phyloP scores from a whole-genome alignment of 2,797 vertebrate species.

The Sebastes reedi region DNA sequence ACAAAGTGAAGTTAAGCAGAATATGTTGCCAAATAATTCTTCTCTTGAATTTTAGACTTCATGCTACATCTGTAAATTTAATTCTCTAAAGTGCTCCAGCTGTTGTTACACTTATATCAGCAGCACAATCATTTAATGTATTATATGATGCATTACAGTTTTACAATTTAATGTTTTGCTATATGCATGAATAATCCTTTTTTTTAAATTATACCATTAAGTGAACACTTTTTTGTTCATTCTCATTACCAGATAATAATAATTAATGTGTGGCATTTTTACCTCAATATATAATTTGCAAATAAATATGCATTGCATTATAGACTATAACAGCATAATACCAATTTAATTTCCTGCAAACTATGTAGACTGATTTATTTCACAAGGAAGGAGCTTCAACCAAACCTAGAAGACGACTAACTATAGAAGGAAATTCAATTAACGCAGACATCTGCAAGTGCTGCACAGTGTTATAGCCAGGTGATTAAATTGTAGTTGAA shows the following conservation, averaged over 20 bases:
- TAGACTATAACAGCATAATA: neutral
- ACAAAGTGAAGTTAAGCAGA: constrained; percentile 10
- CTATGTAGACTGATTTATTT: constrained; percentile 22
- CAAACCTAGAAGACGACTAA: neutral
- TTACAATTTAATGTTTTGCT: neutral
- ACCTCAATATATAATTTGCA: neutral
- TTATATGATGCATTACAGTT: neutral
- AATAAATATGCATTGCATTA: neutral
- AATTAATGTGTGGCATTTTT: neutral
- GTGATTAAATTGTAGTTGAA: neutral
- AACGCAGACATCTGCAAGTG: constrained; percentile 14
- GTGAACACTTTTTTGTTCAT: neutral
- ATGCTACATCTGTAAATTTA: neutral
- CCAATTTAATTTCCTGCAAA: constrained; percentile 24
- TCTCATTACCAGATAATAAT: neutral
- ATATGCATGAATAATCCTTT: neutral
- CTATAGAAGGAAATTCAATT: constrained; percentile 8
- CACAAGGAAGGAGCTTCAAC: neutral
- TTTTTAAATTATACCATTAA: neutral
- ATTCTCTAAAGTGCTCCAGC: neutral
- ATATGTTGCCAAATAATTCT: neutral
- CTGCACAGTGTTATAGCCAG: neutral
- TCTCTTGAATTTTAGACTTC: neutral
- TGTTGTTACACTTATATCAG: neutral
- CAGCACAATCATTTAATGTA: neutral